Base-by-base conservation (phyloP, 2,797 vertebrate genomes). In the Sebastes hubbsi region DNA sequence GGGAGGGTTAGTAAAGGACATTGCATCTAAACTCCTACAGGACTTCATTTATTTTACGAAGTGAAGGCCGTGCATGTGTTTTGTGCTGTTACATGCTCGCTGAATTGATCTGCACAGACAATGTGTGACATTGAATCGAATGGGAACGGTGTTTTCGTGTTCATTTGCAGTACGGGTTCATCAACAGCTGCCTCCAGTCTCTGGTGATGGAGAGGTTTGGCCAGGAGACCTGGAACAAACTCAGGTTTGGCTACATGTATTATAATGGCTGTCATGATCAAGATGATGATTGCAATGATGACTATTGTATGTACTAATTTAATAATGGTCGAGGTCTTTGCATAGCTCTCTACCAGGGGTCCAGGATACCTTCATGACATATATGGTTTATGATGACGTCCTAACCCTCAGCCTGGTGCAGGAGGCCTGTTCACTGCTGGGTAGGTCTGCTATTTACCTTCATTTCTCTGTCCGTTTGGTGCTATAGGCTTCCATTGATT, bases 161-260 rank as follows among this genome's bases (percentile, higher is more conserved):
- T 83, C 55, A 38, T 68, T 84, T 91, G 42, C 85, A 97, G 95
- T 96, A 96, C 7, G 95, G 94, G 29, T 97, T 97, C 89, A 96
- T 97, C 90, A 97, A 96, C 87, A 96, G 90, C 74, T 96, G 95
- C 72, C 94, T 97, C 58, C 96, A 96, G 86, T 97, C 94, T 59
- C 91, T 96, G 65, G 91, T 95, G 84, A 93, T 74, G 49, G 95
- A 97, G 79, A 95, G 84, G 77, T 97, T 96, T 77, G 92, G 95
- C 34, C 95, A 96, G 84, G 93, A 96, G 1, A 94, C 78, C 1
- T 96, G 95, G 94, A 92, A 96, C 73, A 95, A 94, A 29, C 22
- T 96, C 25, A 94, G 91, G 94, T 96, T 74, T 88, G 85, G 3
- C 16, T 25, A 29, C 16, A n/a, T 49, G 6, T 20, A 49, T 18